Evolutionary conservation across 2,888 invertebrate genomes (phyloP).

Genomic region (Osmoderma eremita): DNA sequence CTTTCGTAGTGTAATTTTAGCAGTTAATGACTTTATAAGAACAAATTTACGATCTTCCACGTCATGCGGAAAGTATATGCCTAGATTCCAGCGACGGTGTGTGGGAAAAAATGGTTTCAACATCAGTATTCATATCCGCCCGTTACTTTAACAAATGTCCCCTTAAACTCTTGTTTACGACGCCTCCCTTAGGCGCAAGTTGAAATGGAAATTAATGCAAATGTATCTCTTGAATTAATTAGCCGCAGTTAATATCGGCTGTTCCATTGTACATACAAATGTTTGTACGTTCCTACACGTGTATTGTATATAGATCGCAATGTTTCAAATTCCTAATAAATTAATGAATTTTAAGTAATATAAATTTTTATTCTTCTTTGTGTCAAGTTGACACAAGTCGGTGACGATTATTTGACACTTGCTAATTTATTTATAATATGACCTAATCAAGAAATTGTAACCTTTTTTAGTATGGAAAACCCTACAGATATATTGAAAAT

Average conservation of each 20-base stretch:
- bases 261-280: not conserved
- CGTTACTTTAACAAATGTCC: slow-evolving; percentile 17
- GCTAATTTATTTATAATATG: no score
- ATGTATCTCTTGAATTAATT: slow-evolving; percentile 25
- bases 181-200: slow-evolving; percentile 23
- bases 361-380: no score
- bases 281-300: no score
- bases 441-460: no score
- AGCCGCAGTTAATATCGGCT: slow-evolving; percentile 16
- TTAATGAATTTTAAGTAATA: no score
- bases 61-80: not conserved
- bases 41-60: slow-evolving; percentile 3
- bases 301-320: no score
- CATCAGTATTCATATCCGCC: slow-evolving; percentile 7
- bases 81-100: not conserved
- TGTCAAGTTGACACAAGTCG: no score
- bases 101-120: not conserved
- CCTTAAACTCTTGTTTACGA: slow-evolving; percentile 31
- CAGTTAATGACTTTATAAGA: slow-evolving; percentile 27
- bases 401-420: no score
- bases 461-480: no score
- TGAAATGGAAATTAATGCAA: slow-evolving; percentile 34
- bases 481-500: no score
- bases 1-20: slow-evolving; percentile 16
- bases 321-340: no score